phyloP scores from a whole-genome alignment of 2,888 invertebrate species.

The Lasioglossum zephyrum region DNA sequence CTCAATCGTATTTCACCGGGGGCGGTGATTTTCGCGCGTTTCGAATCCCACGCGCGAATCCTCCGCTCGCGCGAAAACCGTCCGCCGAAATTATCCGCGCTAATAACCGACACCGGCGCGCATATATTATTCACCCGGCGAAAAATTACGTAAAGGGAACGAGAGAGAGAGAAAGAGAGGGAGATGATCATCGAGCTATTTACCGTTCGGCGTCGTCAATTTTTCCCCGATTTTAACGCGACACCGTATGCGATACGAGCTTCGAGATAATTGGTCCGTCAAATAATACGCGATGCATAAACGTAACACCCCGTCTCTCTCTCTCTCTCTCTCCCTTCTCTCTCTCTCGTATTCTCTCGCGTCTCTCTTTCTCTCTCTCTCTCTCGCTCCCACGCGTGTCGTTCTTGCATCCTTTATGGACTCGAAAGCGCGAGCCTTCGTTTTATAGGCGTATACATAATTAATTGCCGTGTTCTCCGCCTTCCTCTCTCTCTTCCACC shows the following conservation, averaged over 20 bases:
- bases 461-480: conserved; percentile 70
- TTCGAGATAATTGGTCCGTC: conserved; percentile 67
- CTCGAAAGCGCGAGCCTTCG: conserved; percentile 72
- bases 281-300: conserved; percentile 65
- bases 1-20: conserved; percentile 22
- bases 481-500: conserved; percentile 40
- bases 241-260: conserved; percentile 49
- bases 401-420: conserved; percentile 67
- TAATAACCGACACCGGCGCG: not conserved
- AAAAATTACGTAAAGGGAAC: conserved; percentile 31
- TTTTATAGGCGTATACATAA: conserved; percentile 77
- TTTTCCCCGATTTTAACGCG: conserved; percentile 40
- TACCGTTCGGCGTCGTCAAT: conserved; percentile 14
- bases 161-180: not conserved
- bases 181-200: not conserved
- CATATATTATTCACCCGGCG: not conserved
- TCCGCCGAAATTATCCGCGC: conserved; percentile 24
- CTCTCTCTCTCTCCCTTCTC: conserved; percentile 12
- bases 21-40: conserved; percentile 23
- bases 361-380: conserved; percentile 1
- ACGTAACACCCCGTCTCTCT: conserved; percentile 57
- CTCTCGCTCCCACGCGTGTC: conserved; percentile 41
- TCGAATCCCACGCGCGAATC: conserved; percentile 21
- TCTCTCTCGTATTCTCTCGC: conserved; percentile 4
- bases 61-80: not conserved